Base-by-base conservation (phyloP, 2,888 invertebrate genomes). In the Plagodis pulveraria region DNA sequence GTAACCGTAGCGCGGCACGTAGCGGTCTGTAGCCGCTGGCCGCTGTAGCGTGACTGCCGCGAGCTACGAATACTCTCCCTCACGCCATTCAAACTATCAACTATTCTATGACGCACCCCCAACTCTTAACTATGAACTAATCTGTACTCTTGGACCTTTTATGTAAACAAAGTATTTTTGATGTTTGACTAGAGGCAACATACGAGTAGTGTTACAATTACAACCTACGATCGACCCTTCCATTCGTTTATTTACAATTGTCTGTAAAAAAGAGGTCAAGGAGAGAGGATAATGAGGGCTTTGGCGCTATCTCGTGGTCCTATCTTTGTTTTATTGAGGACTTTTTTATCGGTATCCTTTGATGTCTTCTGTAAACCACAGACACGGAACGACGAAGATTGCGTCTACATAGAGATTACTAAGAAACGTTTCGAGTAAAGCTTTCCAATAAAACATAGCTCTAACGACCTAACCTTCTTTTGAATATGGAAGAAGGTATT, bases 1-100 rank as follows among this genome's bases (percentile, higher is more conserved):
- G 49, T 10, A n/a, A 58, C 66, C 76, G 81, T 80, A 81, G 80
- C 72, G 64, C 59, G 59, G 59, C 70, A 66, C 80, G 87, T 86
- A 86, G 83, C 83, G 77, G 78, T 71, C 82, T 79, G 83, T 80
- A 80, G 76, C 74, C 72, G 67, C 62, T 77, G 72, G 73, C 74
- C 71, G 84, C 80, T 71, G 78, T 86, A 84, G 87, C 89, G 88
- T 86, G 88, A 91, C 91, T 91, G 89, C 86, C 89, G 88, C 86
- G 81, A 76, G 71, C 77, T 73, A 76, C 77, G 73, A 67, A 8
- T 40, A 6, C 8, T 5, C 40, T 57, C 43, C 51, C 34, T 38
- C 53, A 53, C 43, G 52, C 56, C 40, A 12, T 58, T 52, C 57
- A 46, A 42, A 42, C 12, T 42, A 42, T 5, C 12, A 12, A 42